Conservation (phyloP, 2,797 vertebrate genomes). For the Podarcis siculus region DNA sequence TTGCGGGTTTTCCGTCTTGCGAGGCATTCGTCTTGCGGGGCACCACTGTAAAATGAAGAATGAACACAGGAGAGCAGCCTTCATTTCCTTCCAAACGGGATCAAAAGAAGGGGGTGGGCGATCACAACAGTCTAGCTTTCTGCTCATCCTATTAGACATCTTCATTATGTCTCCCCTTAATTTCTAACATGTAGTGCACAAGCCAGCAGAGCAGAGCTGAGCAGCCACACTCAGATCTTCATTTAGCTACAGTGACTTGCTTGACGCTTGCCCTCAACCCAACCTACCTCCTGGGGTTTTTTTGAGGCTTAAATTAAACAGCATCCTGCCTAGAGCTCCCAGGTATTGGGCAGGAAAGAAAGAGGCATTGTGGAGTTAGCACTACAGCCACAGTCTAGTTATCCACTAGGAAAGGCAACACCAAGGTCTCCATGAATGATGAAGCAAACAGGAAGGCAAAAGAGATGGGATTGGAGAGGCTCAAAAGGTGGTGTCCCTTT, state of each 20-base stretch:
- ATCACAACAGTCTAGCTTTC: neutral
- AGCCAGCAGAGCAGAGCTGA: no score
- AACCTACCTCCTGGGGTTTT: neutral
- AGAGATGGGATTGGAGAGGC: conserved; percentile 1
- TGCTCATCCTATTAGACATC: neutral
- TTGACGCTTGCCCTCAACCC: no score
- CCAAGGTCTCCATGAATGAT: conserved; percentile 21
- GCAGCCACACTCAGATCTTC: neutral
- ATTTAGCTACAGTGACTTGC: no score
- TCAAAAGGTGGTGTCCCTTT: conserved; percentile 11
- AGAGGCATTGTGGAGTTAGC: no score
- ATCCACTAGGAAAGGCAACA: neutral
- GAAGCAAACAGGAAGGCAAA: conserved; percentile 42
- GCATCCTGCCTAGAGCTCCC: neutral
- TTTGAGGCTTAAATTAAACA: neutral
- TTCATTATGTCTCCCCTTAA: neutral
- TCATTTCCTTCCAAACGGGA: neutral
- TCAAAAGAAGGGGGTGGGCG: neutral
- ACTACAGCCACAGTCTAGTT: neutral
- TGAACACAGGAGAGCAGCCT: neutral
- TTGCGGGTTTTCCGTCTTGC: no score
- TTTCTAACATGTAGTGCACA: no score
- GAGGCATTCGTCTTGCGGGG: no score
- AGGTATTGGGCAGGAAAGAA: no score
- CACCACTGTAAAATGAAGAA: neutral